Evolutionary conservation across 2,888 invertebrate species (phyloP), one percentile per base, ranked within the genome.

Genomic region (Drosophila recens): DNA sequence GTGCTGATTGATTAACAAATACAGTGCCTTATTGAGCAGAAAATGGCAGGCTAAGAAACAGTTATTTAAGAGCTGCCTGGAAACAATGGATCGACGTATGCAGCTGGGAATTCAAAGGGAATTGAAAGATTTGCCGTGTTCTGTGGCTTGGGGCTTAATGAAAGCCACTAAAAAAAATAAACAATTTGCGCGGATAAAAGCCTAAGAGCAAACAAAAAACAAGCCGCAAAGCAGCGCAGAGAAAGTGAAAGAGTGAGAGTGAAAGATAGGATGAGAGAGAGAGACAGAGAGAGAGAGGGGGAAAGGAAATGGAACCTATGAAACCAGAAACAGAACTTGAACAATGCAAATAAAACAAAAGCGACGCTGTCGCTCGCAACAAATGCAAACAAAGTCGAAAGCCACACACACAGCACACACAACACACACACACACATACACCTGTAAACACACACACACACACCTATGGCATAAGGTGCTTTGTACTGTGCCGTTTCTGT

Each of bases 291-390:
- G 33, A 6, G 20, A 3, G 15, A 48, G 20, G 15, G 42, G n/a
- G n/a, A n/a, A n/a, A 4, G 17, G 17, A n/a, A 23, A 23, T 20
- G 23, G 45, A 6, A 2, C 40, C 52, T 33, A 53, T 49, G 67
- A 27, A 66, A 61, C 64, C 63, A 67, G 80, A 56, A 68, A 56
- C 59, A 64, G 67, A 56, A 59, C 48, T 68, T 48, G 75, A 81
- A 84, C 82, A 89, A 89, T 84, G 82, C 72, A 84, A 89, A 89
- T 87, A 84, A 79, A 84, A 87, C 85, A 89, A 81, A 89, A 84
- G 84, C 82, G 57, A 36, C n/a, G 51, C 17, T 51, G 71, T 33
- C 40, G 51, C 51, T 51, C 45, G 67, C 75, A 66, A 67, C 84
- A 73, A 73, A 87, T 81, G 72, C 79, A 84, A 79, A 79, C 76